phyloP scores from a whole-genome alignment of 2,888 invertebrate genomes.

The Lampropteryx suffumata region DNA sequence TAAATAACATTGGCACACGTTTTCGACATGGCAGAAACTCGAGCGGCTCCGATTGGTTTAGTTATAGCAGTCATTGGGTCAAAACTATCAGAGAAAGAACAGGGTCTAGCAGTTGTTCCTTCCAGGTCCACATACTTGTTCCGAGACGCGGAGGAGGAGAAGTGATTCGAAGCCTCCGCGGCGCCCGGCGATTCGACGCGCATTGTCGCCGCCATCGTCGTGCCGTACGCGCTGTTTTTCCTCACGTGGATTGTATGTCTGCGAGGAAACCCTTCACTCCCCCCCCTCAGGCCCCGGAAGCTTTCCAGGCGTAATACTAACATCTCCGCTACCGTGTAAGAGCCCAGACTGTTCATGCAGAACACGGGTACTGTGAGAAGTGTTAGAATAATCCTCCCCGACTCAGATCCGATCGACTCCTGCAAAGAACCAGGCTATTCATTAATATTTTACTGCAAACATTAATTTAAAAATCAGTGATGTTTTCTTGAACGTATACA shows the following conservation, averaged over 20 bases:
- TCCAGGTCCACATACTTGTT: constrained; percentile 93
- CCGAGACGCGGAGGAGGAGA: constrained; percentile 89
- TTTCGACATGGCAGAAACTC: too few species aligned
- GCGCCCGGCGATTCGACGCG: constrained; percentile 66
- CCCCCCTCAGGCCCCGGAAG: constrained; percentile 16
- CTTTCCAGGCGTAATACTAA: constrained; percentile 11
- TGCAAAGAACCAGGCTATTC: too few species aligned
- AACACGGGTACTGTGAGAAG: constrained; percentile 3
- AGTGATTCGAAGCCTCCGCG: constrained; percentile 72
- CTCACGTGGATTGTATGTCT: constrained; percentile 60
- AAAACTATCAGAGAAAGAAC: too few species aligned
- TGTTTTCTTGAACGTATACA: neutral
- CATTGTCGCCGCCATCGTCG: constrained; percentile 59
- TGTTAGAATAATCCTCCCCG: neutral
- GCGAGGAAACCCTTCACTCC: constrained; percentile 33
- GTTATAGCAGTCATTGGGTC: too few species aligned
- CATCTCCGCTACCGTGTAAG: constrained; percentile 14
- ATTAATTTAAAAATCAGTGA: neutral
- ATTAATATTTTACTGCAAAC: too few species aligned
- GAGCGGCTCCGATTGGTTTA: too few species aligned
- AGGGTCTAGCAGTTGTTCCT: neutral
- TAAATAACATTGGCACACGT: too few species aligned
- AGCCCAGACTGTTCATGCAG: neutral
- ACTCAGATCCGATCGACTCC: too few species aligned
- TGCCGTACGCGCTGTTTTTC: constrained; percentile 66